Conservation (phyloP, 1,140 invertebrate species). For the Drosophila willistoni region DNA sequence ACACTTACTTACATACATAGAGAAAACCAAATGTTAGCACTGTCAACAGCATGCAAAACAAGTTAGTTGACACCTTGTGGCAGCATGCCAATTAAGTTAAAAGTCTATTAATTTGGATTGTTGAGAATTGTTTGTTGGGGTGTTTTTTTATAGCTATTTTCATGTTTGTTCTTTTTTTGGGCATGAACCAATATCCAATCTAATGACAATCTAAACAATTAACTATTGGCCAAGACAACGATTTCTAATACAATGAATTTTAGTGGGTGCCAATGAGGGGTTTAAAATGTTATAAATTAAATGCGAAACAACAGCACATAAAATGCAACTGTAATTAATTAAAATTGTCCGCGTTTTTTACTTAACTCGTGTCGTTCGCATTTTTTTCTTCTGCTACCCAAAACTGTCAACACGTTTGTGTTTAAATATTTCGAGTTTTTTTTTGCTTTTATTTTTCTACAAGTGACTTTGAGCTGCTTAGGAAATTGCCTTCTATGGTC, state of each 20-base stretch:
- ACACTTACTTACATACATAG: not conserved
- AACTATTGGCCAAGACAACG: slow-evolving; percentile 36
- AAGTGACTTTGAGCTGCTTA: slow-evolving; percentile 28
- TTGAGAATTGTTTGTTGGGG: slow-evolving; percentile 34
- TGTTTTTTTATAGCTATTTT: not conserved
- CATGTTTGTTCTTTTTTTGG: slow-evolving; percentile 28
- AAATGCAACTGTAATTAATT: slow-evolving; percentile 63
- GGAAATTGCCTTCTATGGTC: slow-evolving; percentile 47
- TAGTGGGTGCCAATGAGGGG: slow-evolving; percentile 23
- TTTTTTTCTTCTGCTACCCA: slow-evolving; percentile 2
- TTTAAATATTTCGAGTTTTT: slow-evolving; percentile 10
- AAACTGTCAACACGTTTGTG: slow-evolving; percentile 55
- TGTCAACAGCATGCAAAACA: slow-evolving; percentile 59
- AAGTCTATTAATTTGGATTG: slow-evolving; percentile 65
- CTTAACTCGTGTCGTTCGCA: slow-evolving; percentile 1
- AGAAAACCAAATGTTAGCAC: not conserved
- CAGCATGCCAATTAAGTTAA: slow-evolving; percentile 23
- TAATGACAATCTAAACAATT: slow-evolving; percentile 57
- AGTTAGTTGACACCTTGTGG: slow-evolving; percentile 61
- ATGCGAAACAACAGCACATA: slow-evolving; percentile 19
- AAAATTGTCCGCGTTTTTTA: slow-evolving; percentile 47
- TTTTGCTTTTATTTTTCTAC: not conserved
- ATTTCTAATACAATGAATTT: slow-evolving; percentile 43
- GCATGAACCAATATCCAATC: slow-evolving; percentile 51
- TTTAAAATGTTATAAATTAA: slow-evolving; percentile 39